Evolutionary conservation across 53 echinoderm and acorn worm species (phyloP).

Genomic region (Pentamera pediparva): DNA sequence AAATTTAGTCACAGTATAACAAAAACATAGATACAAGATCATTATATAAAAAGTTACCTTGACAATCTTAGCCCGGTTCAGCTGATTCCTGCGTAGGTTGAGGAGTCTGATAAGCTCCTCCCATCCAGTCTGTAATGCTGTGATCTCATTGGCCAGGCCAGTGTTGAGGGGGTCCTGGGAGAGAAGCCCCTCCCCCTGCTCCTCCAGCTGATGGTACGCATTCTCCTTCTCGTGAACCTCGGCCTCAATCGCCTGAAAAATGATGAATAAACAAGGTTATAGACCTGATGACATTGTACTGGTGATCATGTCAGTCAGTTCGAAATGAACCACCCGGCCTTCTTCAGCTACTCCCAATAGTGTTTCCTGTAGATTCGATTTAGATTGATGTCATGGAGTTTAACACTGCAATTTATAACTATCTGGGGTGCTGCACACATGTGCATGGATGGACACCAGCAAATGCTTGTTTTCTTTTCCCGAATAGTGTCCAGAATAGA

Average conservation of each 20-base stretch:
- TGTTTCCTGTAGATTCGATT: too few relatives aligned
- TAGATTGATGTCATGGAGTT: too few relatives aligned
- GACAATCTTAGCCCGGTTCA: slow-evolving; percentile 76
- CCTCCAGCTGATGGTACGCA: slow-evolving; percentile 53
- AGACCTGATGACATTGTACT: neutral
- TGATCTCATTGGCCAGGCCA: slow-evolving; percentile 60
- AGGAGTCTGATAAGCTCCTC: slow-evolving; percentile 80
- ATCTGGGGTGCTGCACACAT: too few relatives aligned
- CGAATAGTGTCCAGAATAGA: too few relatives aligned
- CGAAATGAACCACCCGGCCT: neutral
- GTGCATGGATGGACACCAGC: too few relatives aligned
- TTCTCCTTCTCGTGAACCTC: slow-evolving; percentile 70
- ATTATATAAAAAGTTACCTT: slow-evolving; percentile 46
- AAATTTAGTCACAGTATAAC: neutral
- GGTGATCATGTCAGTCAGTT: neutral
- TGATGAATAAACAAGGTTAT: neutral
- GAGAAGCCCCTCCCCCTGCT: slow-evolving; percentile 64
- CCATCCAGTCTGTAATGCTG: slow-evolving; percentile 66
- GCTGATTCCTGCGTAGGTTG: slow-evolving; percentile 63
- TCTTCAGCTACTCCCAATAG: neutral
- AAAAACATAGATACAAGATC: neutral
- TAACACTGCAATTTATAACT: too few relatives aligned
- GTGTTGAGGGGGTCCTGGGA: slow-evolving; percentile 65
- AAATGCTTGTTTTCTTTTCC: too few relatives aligned
- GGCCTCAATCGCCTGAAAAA: slow-evolving; percentile 63